Base-by-base conservation (phyloP, 2,888 invertebrate genomes). In the Netelia virgata region DNA sequence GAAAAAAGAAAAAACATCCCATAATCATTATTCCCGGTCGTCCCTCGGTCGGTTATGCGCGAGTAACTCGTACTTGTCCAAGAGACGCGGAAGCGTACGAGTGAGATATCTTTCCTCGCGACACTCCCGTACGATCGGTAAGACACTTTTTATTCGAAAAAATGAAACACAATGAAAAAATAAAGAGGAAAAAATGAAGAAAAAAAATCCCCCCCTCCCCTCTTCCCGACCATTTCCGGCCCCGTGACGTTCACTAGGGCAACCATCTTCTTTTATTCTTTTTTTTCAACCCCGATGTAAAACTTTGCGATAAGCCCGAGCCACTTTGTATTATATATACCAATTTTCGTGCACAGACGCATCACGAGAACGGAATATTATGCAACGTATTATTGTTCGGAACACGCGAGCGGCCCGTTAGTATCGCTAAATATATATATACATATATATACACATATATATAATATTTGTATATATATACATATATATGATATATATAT, bases 381-480 rank as follows among this genome's bases (percentile, higher is more conserved):
- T 70, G 59, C 76, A 50, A 81, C 55, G n/a, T 61, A 72, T 74
- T 70, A 75, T 75, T 82, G 61, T 70, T 66, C 59, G 57, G 61
- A 55, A 83, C 85, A 85, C 82, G 82, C 85, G 68, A 85, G 66
- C 28, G 18, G 23, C 53, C 43, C 76, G 82, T 85, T 85, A 83
- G 23, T 59, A 20, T 20, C 20, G 59, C 23, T 59, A 10, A 1
- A 59, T 59, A 59, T 59, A 59, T 53, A 53, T 9, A 53, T 53
- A 53, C n/a, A 47, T 47, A 23, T 23, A 23, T 23, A 23, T 23
- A 23, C n/a, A 23, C 23, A 23, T 23, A 23, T n/a, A n/a, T n/a
- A n/a, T n/a, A n/a, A n/a, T n/a, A n/a, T n/a, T n/a, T n/a, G n/a
- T n/a, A n/a, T n/a, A n/a, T n/a, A n/a, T n/a, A n/a, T n/a, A n/a